phyloP scores from a whole-genome alignment of 1,140 invertebrate genomes.

The Papilio aristodemus region DNA sequence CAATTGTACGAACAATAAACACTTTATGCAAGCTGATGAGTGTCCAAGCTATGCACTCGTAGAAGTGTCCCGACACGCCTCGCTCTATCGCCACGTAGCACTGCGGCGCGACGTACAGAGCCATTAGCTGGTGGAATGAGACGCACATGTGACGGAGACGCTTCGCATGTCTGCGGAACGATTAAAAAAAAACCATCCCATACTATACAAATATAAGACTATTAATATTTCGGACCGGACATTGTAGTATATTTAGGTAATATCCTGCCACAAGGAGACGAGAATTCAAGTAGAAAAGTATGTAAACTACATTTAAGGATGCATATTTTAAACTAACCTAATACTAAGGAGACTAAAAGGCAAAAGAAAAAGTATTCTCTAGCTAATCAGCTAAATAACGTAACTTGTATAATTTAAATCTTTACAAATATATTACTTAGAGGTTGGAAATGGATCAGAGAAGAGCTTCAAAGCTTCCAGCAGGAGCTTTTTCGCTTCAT shows the following conservation, averaged over 20 bases:
- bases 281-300: no score
- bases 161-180: constrained; percentile 53
- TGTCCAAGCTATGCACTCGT: constrained; percentile 47
- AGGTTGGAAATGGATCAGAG: constrained; percentile 64
- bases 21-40: constrained; percentile 47
- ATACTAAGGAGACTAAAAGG: no score
- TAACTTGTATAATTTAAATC: no score
- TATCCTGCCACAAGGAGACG: no score
- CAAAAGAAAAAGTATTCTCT: constrained; percentile 3
- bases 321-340: no score
- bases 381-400: no score
- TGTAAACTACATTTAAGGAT: no score
- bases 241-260: no score
- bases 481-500: constrained; percentile 75
- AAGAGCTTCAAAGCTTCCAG: constrained; percentile 80
- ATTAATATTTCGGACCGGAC: no score
- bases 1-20: constrained; percentile 44
- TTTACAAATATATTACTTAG: constrained; percentile 46
- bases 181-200: constrained; percentile 28
- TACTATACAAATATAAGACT: background rate
- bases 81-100: constrained; percentile 37
- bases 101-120: constrained; percentile 56
- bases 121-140: constrained; percentile 49
- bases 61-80: constrained; percentile 46
- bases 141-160: constrained; percentile 37